Conservation (phyloP, 1,140 invertebrate genomes). For the Drosophila littoralis region DNA sequence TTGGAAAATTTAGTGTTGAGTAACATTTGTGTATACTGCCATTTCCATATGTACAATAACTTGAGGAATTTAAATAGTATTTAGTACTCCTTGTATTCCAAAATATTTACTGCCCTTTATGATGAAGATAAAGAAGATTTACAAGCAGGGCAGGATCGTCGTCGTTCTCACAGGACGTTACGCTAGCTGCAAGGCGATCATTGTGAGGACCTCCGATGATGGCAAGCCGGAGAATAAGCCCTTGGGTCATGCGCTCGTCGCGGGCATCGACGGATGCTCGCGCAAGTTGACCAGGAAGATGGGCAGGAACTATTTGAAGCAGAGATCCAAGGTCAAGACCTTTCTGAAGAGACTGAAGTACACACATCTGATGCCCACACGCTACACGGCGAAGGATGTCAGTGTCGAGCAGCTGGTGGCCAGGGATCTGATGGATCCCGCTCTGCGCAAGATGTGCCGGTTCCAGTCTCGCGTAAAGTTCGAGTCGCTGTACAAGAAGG, state of each 20-base stretch:
- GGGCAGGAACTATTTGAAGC: slow-evolving; percentile 98
- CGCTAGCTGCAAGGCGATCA: slow-evolving; percentile 98
- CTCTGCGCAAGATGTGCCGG: slow-evolving; percentile 96
- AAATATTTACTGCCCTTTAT: no score
- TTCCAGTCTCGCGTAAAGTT: slow-evolving; percentile 97
- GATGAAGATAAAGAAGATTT: slow-evolving; percentile 97
- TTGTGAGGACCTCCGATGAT: slow-evolving; percentile 98
- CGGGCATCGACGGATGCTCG: slow-evolving; percentile 98
- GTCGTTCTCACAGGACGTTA: slow-evolving; percentile 98
- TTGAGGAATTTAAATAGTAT: no score
- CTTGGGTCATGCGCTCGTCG: slow-evolving; percentile 98
- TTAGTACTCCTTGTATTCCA: no score
- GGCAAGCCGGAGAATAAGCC: slow-evolving; percentile 95
- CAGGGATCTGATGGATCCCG: slow-evolving; percentile 98
- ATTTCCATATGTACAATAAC: no score
- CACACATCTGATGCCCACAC: slow-evolving; percentile 99
- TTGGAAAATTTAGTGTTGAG: no score
- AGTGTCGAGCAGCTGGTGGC: slow-evolving; percentile 89
- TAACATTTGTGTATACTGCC: no score
- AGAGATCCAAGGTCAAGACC: slow-evolving; percentile 98
- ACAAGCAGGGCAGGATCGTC: slow-evolving; percentile 98
- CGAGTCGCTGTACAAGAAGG: slow-evolving; percentile 98
- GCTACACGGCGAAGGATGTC: slow-evolving; percentile 95
- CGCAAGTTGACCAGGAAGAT: slow-evolving; percentile 98
- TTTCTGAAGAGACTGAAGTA: slow-evolving; percentile 99